Evolutionary conservation across 2,113 vertebrate species (phyloP), one percentile per base, ranked within the genome.

Genomic region (Ceuthmochares aereus): DNA sequence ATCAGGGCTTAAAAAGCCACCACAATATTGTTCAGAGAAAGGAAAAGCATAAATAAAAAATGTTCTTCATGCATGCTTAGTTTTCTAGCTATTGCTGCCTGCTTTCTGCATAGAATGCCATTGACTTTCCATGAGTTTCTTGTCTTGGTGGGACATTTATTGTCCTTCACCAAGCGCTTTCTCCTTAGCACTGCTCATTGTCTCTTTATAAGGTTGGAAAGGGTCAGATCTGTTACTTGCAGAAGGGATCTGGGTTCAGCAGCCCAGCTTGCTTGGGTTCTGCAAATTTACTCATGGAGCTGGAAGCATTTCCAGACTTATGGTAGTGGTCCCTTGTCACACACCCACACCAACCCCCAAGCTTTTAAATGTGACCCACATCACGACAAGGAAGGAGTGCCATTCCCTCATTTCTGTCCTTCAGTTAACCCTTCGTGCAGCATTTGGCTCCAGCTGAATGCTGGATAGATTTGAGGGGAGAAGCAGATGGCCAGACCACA

Each of bases 381-480:
- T 60, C 7, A 12, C 42, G 56, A 47, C 25, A 40, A 15, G 1
- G 8, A 19, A 9, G 25, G 29, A n/a, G 13, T 1, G 0, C 18
- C 7, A 4, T 56, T 62, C 29, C n/a, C 52, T 70, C 15, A 9
- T 26, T 56, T 45, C 40, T 45, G 26, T 26, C 40, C 45, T 55
- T 10, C 36, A 12, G 0, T 21, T 74, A 34, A 34, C 26, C 25
- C n/a, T 30, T 10, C 18, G 9, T 58, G 69, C n/a, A 47, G 56
- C 63, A 14, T n/a, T 40, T 1, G 11, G 15, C 49, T 72, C 0
- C 0, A 34, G 52, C 58, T 88, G 49, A 76, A 18, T 2, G 5
- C 30, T 1, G 9, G 6, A 36, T 37, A 36, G 49, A 6, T 74
- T 40, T 66, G 36, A 42, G 21, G 25, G 60, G 9, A 69, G 30